Percentiles rank a stretch among this genome's conserved stretches.
phyloP scores from a whole-genome alignment of 30 jellyfish, hydroid and myxozoan species.

The Sanderia malayensis region DNA sequence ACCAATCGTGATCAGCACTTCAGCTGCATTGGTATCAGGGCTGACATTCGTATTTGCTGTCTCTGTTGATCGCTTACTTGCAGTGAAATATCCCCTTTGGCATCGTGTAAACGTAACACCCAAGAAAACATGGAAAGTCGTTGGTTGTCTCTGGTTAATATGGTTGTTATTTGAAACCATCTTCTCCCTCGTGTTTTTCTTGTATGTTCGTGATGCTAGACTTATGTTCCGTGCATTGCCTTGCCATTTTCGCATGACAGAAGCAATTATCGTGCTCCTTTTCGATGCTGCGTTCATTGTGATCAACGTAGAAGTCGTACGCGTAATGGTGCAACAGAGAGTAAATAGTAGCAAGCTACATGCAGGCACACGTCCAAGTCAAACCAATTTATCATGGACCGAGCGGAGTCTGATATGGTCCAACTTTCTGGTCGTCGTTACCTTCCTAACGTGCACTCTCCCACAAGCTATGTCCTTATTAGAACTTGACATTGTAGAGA shows the following conservation, averaged over 20 bases:
- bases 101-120: conserved; percentile 25
- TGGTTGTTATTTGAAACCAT: neutral
- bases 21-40: neutral
- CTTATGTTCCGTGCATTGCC: neutral
- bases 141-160: conserved; percentile 5
- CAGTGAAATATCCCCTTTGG: conserved; percentile 35
- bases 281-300: neutral
- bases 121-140: neutral
- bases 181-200: neutral
- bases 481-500: neutral
- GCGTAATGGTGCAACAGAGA: conserved; percentile 7
- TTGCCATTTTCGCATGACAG: neutral
- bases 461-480: conserved; percentile 6
- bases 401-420: conserved; percentile 5
- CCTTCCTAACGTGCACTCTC: conserved; percentile 15
- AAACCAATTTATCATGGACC: neutral
- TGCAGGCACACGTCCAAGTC: neutral
- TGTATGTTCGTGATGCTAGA: neutral
- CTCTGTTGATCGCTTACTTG: conserved; percentile 17
- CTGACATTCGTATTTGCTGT: conserved; percentile 7
- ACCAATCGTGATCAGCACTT: neutral
- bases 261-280: neutral
- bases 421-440: conserved; percentile 2
- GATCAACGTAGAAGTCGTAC: conserved; percentile 16
- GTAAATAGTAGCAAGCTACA: neutral